A percentile compares a stretch with the other conserved stretches of the same genome.
Evolutionary conservation across 2,113 vertebrate genomes (phyloP).

Genomic region (Catharus bicknelli): DNA sequence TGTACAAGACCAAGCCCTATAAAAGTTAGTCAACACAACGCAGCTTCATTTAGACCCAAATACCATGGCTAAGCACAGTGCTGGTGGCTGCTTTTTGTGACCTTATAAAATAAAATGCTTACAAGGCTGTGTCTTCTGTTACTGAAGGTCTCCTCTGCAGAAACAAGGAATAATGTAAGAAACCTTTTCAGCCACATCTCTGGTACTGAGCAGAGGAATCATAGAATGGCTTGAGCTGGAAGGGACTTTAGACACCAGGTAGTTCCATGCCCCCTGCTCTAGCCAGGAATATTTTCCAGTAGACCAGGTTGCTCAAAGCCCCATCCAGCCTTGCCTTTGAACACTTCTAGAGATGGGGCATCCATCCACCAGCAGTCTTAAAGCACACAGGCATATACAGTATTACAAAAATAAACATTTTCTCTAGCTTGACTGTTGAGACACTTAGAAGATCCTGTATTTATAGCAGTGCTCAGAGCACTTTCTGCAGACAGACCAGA

Average conservation of each 20-base stretch:
- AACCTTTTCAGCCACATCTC: background rate
- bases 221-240: background rate
- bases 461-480: background rate
- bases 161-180: background rate
- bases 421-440: background rate
- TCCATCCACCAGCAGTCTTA: background rate
- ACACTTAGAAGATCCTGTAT: accelerated
- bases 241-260: background rate
- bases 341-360: background rate
- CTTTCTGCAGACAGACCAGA: background rate
- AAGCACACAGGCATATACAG: background rate
- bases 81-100: background rate
- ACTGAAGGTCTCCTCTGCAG: background rate
- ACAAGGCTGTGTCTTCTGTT: background rate
- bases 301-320: background rate
- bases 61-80: background rate
- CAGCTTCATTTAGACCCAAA: background rate
- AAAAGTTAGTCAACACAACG: background rate
- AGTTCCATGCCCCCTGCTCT: background rate
- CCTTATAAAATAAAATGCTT: background rate
- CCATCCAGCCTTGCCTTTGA: background rate
- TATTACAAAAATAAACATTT: background rate
- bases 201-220: background rate
- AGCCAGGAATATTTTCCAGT: background rate
- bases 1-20: background rate